phyloP scores from a whole-genome alignment of 2,113 vertebrate species.

The Stercorarius parasiticus region DNA sequence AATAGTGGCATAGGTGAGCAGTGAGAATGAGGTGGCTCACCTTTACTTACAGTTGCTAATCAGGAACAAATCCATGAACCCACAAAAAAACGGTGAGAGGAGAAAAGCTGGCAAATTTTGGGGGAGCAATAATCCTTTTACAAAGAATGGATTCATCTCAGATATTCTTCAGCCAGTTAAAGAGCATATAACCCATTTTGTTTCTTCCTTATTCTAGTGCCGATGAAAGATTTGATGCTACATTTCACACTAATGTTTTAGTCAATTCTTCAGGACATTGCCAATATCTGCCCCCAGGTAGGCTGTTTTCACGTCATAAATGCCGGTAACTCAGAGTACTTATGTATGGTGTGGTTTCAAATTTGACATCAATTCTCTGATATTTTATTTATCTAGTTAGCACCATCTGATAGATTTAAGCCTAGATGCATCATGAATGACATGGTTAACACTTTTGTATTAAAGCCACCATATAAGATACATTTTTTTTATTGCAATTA shows the following conservation, averaged over 20 bases:
- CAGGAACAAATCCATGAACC: neutral
- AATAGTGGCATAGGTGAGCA: neutral
- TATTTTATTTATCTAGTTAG: neutral
- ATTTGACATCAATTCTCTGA: neutral
- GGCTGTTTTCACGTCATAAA: neutral
- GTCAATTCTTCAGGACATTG: conserved; percentile 87
- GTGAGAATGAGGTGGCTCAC: neutral
- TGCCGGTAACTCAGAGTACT: neutral
- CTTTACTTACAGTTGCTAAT: neutral
- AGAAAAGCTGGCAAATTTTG: neutral
- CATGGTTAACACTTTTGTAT: neutral
- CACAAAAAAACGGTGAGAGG: neutral
- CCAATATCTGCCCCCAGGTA: conserved; percentile 92
- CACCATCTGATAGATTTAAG: neutral
- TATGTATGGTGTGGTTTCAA: neutral
- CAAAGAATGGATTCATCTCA: neutral
- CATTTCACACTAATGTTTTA: conserved; percentile 91
- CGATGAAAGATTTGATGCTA: conserved; percentile 91
- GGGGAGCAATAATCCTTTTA: neutral
- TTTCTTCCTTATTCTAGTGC: conserved; percentile 77
- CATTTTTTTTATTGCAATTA: neutral
- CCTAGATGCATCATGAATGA: neutral
- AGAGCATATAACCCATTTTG: neutral
- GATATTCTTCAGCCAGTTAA: neutral
- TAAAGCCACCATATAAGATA: neutral